These are phyloP conservation scores for Philonicus albiceps DNA, from an alignment of 2,888 invertebrate species.

Conservation along the genomic window DNA sequence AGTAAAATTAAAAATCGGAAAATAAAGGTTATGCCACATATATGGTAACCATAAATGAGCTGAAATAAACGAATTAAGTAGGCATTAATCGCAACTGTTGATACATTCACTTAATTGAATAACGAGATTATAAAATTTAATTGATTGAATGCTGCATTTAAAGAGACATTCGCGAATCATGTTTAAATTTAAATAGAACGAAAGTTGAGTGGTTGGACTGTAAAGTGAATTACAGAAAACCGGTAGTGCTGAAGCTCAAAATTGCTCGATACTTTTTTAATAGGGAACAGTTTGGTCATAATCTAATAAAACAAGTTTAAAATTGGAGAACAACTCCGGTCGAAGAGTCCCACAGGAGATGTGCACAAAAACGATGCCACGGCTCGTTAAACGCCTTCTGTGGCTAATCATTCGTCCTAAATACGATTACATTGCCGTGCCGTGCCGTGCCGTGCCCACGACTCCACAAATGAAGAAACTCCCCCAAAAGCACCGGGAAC, in stretches of 20 bases:
- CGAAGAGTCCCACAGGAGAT: constrained; percentile 4
- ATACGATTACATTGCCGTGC: constrained; percentile 49
- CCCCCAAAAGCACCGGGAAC: background rate
- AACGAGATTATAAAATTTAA: background rate
- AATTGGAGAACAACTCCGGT: constrained; percentile 18
- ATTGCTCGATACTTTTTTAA: background rate
- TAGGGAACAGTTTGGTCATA: background rate
- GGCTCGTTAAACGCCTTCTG: constrained; percentile 52
- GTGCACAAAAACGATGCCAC: constrained; percentile 42
- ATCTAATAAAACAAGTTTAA: constrained; percentile 12
- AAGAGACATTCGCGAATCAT: background rate
- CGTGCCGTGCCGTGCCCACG: constrained; percentile 6
- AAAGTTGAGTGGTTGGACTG: background rate
- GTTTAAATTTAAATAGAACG: background rate
- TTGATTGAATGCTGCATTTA: background rate
- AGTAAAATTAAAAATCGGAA: background rate
- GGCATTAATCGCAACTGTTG: background rate
- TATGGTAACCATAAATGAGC: background rate
- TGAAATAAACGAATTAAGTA: background rate
- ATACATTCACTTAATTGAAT: background rate
- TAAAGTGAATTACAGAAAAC: background rate
- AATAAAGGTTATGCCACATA: background rate
- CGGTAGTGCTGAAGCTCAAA: background rate
- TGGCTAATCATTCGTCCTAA: constrained; percentile 52
- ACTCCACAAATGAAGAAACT: constrained; percentile 47